These are phyloP conservation scores for Tillus elongatus DNA, from an alignment of 2,888 invertebrate genomes.

Conservation along the genomic window DNA sequence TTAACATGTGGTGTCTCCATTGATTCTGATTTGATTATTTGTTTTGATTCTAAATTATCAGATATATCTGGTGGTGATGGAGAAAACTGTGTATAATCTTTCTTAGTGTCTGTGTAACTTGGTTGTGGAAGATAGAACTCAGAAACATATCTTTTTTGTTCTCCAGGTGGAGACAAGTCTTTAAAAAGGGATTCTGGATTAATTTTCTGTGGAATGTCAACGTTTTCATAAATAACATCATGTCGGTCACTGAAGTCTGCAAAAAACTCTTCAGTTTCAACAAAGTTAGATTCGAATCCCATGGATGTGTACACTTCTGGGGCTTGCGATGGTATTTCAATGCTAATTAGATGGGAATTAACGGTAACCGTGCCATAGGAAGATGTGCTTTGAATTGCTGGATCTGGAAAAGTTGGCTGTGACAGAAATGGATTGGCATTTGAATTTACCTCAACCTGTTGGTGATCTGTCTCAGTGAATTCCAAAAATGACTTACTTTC, in stretches of 20 bases:
- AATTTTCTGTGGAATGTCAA: slow-evolving; percentile 18
- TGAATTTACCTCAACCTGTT: not conserved
- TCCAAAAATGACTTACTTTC: not conserved
- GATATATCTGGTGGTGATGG: not conserved
- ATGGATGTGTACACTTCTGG: slow-evolving; percentile 18
- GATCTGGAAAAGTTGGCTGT: slow-evolving; percentile 19
- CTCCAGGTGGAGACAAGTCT: not conserved
- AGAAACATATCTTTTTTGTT: slow-evolving; percentile 4
- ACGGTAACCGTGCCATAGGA: slow-evolving; percentile 33
- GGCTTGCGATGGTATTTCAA: slow-evolving; percentile 21
- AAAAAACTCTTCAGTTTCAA: slow-evolving; percentile 17
- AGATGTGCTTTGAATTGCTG: slow-evolving; percentile 22
- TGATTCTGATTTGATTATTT: slow-evolving; percentile 8
- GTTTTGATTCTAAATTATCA: not conserved
- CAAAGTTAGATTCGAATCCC: slow-evolving; percentile 33
- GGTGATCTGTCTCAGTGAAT: not conserved
- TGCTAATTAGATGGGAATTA: slow-evolving; percentile 31
- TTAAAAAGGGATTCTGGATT: not conserved
- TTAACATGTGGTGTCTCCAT: slow-evolving; percentile 15
- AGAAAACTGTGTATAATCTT: not conserved
- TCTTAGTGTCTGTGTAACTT: not conserved
- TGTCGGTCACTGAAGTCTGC: slow-evolving; percentile 12
- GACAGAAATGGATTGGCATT: slow-evolving; percentile 35
- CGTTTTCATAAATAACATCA: slow-evolving; percentile 26
- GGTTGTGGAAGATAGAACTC: slow-evolving; percentile 1